These are phyloP conservation scores for Eurytoma adleriae DNA, from an alignment of 2,888 invertebrate species.

Conservation along the genomic window DNA sequence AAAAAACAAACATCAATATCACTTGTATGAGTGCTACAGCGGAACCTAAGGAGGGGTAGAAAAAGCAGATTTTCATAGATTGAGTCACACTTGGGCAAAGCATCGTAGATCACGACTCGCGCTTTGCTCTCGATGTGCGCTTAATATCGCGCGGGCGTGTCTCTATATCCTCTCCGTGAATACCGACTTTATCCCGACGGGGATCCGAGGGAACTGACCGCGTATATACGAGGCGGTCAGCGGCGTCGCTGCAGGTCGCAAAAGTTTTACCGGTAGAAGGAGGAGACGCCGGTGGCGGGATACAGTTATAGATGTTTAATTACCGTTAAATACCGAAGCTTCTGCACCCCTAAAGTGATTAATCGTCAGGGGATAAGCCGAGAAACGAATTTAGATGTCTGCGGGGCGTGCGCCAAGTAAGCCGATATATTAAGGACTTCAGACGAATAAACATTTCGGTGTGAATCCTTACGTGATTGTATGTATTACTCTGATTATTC, in stretches of 20 bases:
- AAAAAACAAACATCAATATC: no score
- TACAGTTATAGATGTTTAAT: constrained; percentile 61
- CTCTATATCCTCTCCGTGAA: constrained; percentile 17
- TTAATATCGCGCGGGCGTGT: constrained; percentile 39
- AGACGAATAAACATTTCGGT: no score
- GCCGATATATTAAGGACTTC: no score
- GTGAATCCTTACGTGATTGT: no score
- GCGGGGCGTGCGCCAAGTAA: no score
- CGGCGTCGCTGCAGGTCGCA: background rate
- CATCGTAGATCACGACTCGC: constrained; percentile 6
- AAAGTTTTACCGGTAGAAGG: constrained; percentile 27
- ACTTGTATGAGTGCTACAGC: no score
- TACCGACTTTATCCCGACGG: constrained; percentile 24
- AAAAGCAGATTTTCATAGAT: no score
- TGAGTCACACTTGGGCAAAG: no score
- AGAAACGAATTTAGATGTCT: no score
- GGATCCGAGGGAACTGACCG: background rate
- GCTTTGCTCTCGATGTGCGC: constrained; percentile 47
- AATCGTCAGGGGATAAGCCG: constrained; percentile 51
- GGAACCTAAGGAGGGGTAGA: no score
- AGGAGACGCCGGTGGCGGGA: background rate
- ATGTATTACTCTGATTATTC: no score
- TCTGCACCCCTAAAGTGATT: constrained; percentile 58
- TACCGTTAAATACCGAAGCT: constrained; percentile 62
- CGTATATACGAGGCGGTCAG: background rate